Conservation (phyloP, 2,113 vertebrate genomes). For the Callipepla squamata region DNA sequence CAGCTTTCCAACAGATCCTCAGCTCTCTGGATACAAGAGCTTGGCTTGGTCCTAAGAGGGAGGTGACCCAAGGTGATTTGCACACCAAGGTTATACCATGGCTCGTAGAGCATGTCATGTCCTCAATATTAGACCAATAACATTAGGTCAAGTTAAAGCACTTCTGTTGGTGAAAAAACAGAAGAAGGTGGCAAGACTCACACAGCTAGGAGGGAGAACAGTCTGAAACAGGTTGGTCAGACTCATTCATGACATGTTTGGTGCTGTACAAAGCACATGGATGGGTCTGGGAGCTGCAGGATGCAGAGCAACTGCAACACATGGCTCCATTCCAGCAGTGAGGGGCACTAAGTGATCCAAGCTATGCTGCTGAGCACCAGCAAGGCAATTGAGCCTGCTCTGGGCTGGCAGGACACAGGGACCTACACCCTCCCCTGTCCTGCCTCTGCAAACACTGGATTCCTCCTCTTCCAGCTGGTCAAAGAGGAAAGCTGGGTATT, state of each 20-base stretch:
- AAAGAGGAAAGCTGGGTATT: neutral
- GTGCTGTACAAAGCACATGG: neutral
- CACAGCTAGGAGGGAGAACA: neutral
- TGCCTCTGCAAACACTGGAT: rapidly evolving
- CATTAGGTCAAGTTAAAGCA: neutral
- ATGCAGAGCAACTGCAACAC: neutral
- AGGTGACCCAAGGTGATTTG: neutral
- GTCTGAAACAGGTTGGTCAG: neutral
- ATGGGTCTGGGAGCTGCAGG: neutral
- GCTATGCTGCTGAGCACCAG: neutral
- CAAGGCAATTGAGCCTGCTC: neutral
- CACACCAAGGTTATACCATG: neutral
- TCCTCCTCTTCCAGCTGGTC: neutral
- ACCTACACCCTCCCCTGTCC: neutral
- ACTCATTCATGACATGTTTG: rapidly evolving
- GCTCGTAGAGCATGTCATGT: neutral
- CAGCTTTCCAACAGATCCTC: neutral
- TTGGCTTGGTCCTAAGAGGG: neutral
- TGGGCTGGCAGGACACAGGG: neutral
- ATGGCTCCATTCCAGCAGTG: neutral
- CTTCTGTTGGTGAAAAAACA: neutral
- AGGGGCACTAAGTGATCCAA: neutral
- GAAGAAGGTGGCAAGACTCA: neutral
- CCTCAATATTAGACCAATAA: neutral
- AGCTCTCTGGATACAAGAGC: rapidly evolving